Percentiles rank a stretch among this genome's conserved stretches.
These are phyloP conservation scores for Thamnaconus septentrionalis DNA, from an alignment of 2,113 vertebrate genomes.

Conservation along the genomic window DNA sequence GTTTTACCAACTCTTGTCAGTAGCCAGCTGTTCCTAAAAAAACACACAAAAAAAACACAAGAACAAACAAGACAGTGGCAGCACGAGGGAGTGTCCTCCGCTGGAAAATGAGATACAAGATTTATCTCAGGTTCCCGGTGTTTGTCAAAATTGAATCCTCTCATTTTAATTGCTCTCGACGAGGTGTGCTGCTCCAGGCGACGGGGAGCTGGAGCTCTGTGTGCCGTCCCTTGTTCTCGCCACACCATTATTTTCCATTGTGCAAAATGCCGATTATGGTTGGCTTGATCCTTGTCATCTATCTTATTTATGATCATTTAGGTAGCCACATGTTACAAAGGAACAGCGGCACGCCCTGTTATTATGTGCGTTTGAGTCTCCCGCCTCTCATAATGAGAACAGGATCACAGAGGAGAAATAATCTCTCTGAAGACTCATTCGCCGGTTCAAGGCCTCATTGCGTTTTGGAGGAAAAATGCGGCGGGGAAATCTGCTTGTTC, in stretches of 20 bases:
- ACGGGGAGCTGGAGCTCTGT: constrained; percentile 59
- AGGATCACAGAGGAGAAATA: constrained; percentile 62
- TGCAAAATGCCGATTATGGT: constrained; percentile 73
- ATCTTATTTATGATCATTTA: constrained; percentile 73
- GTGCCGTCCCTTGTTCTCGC: constrained; percentile 64
- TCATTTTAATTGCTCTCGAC: constrained; percentile 81
- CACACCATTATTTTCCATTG: constrained; percentile 68
- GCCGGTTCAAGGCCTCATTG: constrained; percentile 47
- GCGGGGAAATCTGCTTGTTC: constrained; percentile 23
- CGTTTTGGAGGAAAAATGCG: constrained; percentile 16
- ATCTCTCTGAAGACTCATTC: constrained; percentile 59
- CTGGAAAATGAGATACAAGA: constrained; percentile 75
- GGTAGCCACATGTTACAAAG: constrained; percentile 71
- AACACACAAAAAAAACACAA: constrained; percentile 42
- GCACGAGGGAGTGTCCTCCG: constrained; percentile 60
- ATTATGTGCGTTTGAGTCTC: constrained; percentile 66
- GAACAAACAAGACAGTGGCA: constrained; percentile 70
- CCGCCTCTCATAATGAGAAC: constrained; percentile 61
- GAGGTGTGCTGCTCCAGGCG: constrained; percentile 75
- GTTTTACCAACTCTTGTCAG: constrained; percentile 57
- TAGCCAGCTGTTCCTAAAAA: constrained; percentile 71
- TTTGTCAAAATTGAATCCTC: constrained; percentile 81
- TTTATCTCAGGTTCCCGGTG: constrained; percentile 79
- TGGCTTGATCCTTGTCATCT: constrained; percentile 72
- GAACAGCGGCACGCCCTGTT: constrained; percentile 64